Evolutionary conservation across 2,113 vertebrate species (phyloP).

Genomic region (Cinclus mexicanus): DNA sequence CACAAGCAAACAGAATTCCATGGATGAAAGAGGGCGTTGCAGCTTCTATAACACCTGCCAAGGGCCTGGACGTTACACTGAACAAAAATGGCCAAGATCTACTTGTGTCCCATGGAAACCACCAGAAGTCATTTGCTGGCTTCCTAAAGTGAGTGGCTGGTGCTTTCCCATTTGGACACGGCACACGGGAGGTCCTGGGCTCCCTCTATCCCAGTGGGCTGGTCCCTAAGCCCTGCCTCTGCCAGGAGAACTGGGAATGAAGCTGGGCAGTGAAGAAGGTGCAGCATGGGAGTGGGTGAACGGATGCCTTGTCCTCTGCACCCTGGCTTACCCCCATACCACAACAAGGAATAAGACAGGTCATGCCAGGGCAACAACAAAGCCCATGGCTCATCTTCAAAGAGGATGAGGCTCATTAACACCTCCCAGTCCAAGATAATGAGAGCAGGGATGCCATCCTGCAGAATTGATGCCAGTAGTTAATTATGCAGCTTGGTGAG

Average conservation of each 20-base stretch:
- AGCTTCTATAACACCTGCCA: not conserved
- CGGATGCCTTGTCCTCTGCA: not conserved
- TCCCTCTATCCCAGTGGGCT: accelerated
- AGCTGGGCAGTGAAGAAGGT: not conserved
- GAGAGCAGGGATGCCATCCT: not conserved
- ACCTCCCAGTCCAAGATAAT: constrained; percentile 33
- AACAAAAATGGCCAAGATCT: not conserved
- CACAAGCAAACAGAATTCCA: not conserved
- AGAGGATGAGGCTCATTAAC: constrained; percentile 21
- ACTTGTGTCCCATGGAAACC: not conserved
- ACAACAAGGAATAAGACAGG: not conserved
- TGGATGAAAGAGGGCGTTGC: not conserved
- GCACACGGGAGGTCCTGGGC: not conserved
- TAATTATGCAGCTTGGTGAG: not conserved
- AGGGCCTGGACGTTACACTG: not conserved
- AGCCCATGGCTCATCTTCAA: constrained; percentile 6
- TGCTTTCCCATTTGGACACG: not conserved
- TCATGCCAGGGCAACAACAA: constrained; percentile 8
- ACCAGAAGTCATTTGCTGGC: not conserved
- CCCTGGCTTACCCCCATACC: not conserved
- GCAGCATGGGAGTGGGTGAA: not conserved
- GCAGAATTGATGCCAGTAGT: constrained; percentile 4
- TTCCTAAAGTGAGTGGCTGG: not conserved
- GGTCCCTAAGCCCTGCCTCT: not conserved
- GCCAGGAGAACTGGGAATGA: not conserved